These are phyloP conservation scores for Colletes gigas DNA, from an alignment of 1,140 invertebrate species.

Conservation along the genomic window DNA sequence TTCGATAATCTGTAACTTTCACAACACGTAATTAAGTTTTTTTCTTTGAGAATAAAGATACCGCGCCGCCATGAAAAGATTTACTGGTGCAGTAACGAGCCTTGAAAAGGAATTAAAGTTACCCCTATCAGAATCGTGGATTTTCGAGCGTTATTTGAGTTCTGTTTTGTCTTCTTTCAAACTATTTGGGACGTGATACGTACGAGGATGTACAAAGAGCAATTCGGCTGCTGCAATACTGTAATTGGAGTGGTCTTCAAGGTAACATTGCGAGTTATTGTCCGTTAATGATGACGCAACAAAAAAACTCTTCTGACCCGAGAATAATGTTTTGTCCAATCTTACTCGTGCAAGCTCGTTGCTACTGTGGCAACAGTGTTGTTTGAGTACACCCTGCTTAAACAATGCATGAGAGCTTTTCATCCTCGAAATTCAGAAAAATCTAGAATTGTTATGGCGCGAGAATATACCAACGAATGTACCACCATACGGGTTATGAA, in stretches of 20 bases:
- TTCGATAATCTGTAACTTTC: too few species aligned
- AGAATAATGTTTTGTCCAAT: slow-evolving; percentile 6
- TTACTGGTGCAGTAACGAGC: too few species aligned
- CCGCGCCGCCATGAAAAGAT: neutral
- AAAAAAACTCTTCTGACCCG: slow-evolving; percentile 17
- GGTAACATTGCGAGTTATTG: slow-evolving; percentile 17
- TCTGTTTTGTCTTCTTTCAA: slow-evolving; percentile 27
- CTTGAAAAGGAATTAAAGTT: neutral
- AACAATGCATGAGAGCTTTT: neutral
- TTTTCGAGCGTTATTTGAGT: slow-evolving; percentile 12
- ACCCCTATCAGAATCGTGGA: neutral
- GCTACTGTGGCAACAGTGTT: neutral
- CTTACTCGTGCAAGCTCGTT: neutral
- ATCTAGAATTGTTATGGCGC: neutral
- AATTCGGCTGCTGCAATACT: slow-evolving; percentile 31
- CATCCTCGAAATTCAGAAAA: neutral
- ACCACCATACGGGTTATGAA: too few species aligned
- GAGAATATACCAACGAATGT: neutral
- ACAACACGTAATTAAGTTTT: too few species aligned
- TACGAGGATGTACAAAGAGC: slow-evolving; percentile 21
- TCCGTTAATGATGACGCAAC: slow-evolving; percentile 29
- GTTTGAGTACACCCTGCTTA: neutral
- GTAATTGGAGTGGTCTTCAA: slow-evolving; percentile 41
- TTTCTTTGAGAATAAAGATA: neutral
- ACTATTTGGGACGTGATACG: slow-evolving; percentile 30